Base-by-base conservation (phyloP, 2,888 invertebrate species). In the Hipparchia semele region DNA sequence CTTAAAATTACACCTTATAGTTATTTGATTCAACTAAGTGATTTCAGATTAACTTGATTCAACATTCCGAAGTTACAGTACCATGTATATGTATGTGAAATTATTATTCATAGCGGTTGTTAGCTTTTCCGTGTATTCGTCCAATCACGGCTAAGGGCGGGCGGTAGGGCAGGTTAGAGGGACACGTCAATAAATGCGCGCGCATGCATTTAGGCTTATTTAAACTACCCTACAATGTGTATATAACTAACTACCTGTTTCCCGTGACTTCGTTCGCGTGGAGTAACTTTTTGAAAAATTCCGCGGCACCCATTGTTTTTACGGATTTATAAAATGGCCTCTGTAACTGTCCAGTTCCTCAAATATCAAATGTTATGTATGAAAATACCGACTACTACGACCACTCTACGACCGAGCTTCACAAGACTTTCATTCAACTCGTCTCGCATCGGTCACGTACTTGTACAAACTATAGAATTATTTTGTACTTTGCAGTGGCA, bases 131-230 rank as follows among this genome's bases (percentile, higher is more conserved):
- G 68, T 56, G 73, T 72, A 70, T 64, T 71, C 72, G 73, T 73
- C 81, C 81, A 81, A 81, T 81, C 81, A 79, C 76, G 61, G 78
- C 77, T 60, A 53, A 69, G 78, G 78, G 80, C 78, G 80, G 81
- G 80, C 80, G 79, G 76, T 71, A 53, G 77, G 80, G 79, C 77
- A 79, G 72, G 74, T 73, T 75, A 62, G 60, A 76, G 73, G 76
- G 76, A 58, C 73, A 79, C 74, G 68, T 80, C 80, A 70, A 79
- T 77, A 77, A 75, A 69, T 80, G 81, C 81, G 81, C 80, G 81
- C 80, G 79, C 80, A 80, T 7, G 39, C 61, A 75, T 72, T 72
- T 67, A 54, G 51, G 65, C 71, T 68, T 77, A 72, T 75, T 72
- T 73, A 75, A 77, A 74, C 67, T 72, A 58, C 53, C 64, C 68